These are phyloP conservation scores for Bombyx mori DNA, from an alignment of 1,140 invertebrate genomes.

Conservation along the genomic window ASM3026992v2 NC_085117.1:16536001-16536500, in stretches of 20 bases:
- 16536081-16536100: too few relatives aligned
- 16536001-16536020: too few relatives aligned
- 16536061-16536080: too few relatives aligned
- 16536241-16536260: neutral
- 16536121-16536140: constrained; percentile 30
- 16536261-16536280: neutral
- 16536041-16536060: too few relatives aligned
- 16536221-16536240: constrained; percentile 11
- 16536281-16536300: neutral
- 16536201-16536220: constrained; percentile 20
- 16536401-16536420: neutral
- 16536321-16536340: constrained; percentile 44
- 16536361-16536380: constrained; percentile 18
- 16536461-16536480: too few relatives aligned
- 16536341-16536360: constrained; percentile 48
- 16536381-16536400: constrained; percentile 10
- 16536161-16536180: constrained; percentile 15
- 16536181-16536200: constrained; percentile 26
- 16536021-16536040: too few relatives aligned
- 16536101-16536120: constrained; percentile 29
- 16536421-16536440: too few relatives aligned
- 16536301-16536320: constrained; percentile 27
- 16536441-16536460: too few relatives aligned
- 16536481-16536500: too few relatives aligned
- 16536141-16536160: constrained; percentile 27